A percentile compares a stretch with the other conserved stretches of the same genome.
phyloP scores from a whole-genome alignment of 2,888 invertebrate species.

The Branchellion lobata region DNA sequence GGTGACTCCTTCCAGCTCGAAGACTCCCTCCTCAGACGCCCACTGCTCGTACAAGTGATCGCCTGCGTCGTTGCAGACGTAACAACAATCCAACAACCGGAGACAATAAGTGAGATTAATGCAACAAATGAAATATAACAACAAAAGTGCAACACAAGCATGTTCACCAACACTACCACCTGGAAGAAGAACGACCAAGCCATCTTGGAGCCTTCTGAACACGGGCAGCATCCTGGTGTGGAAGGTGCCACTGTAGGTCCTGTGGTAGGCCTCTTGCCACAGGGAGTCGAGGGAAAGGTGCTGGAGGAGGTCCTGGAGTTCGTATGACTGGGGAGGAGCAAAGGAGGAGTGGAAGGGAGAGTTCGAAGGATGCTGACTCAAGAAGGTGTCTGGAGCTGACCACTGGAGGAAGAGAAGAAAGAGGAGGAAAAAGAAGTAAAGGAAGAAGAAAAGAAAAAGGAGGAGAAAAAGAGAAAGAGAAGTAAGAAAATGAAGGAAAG shows the following conservation, averaged over 20 bases:
- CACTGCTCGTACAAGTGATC: neutral
- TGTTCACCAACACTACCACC: too few species aligned
- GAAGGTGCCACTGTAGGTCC: neutral
- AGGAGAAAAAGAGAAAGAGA: too few species aligned
- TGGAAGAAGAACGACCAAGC: neutral
- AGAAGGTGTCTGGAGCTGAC: too few species aligned
- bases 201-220: neutral
- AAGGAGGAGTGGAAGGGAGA: neutral
- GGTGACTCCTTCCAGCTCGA: too few species aligned
- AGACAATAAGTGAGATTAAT: too few species aligned
- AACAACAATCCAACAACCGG: neutral
- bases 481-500: too few species aligned
- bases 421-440: neutral
- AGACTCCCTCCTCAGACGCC: neutral
- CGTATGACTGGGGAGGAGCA: neutral
- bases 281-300: neutral
- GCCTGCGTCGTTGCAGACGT: neutral
- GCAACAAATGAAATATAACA: too few species aligned
- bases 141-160: too few species aligned
- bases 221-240: neutral
- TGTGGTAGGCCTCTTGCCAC: neutral
- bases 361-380: neutral
- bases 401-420: too few species aligned
- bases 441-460: neutral
- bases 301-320: neutral